phyloP scores from a whole-genome alignment of 1,140 invertebrate species.

The Trachymyrmex septentrionalis region DNA sequence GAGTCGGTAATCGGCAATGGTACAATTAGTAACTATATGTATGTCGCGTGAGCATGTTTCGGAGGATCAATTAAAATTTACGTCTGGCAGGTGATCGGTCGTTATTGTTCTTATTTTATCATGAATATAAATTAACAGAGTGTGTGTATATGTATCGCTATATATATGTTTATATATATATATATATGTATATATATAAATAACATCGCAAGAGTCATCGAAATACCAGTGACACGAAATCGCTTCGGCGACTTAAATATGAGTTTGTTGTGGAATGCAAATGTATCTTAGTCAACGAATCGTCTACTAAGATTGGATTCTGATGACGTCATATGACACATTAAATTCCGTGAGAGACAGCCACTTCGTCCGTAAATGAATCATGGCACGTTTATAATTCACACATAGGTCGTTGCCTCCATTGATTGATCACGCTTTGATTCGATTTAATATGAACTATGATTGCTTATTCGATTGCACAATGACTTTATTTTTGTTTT shows the following conservation, averaged over 20 bases:
- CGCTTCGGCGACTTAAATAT: neutral
- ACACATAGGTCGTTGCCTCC: slow-evolving; percentile 20
- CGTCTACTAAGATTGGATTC: neutral
- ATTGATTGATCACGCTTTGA: slow-evolving; percentile 2
- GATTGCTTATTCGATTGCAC: neutral
- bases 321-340: slow-evolving; percentile 23
- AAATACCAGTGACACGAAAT: slow-evolving; percentile 42
- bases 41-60: slow-evolving; percentile 83
- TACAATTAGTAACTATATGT: slow-evolving; percentile 85
- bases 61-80: slow-evolving; percentile 70
- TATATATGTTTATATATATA: neutral
- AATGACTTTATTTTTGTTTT: neutral
- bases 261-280: slow-evolving; percentile 1
- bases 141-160: neutral
- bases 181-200: neutral
- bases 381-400: slow-evolving; percentile 38
- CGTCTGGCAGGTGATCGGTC: slow-evolving; percentile 63
- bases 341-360: neutral
- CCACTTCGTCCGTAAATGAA: slow-evolving; percentile 17
- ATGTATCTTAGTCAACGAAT: slow-evolving; percentile 24
- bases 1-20: slow-evolving; percentile 80
- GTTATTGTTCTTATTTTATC: slow-evolving; percentile 65
- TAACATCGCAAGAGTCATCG: slow-evolving; percentile 4
- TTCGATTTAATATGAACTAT: slow-evolving; percentile 10
- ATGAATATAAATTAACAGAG: slow-evolving; percentile 41